phyloP scores from a whole-genome alignment of 1,140 invertebrate genomes.

The Lutraria rhynchaena region DNA sequence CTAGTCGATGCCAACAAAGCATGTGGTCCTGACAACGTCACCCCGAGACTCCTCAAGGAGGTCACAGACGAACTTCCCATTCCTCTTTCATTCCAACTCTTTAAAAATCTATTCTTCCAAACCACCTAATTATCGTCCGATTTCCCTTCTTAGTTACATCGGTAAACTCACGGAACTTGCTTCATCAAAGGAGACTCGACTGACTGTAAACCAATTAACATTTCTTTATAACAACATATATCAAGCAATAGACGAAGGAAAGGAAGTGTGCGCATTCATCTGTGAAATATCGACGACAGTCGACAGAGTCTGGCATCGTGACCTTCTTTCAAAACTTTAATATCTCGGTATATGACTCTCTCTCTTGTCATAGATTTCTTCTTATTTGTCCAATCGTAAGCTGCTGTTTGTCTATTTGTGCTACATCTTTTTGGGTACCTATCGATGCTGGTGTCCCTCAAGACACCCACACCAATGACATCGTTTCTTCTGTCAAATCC shows the following conservation, averaged over 20 bases:
- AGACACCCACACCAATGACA: no score
- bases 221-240: no score
- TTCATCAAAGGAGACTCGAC: slow-evolving; percentile 26
- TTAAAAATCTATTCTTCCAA: slow-evolving; percentile 9
- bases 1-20: slow-evolving; percentile 6
- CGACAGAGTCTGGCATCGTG: neutral
- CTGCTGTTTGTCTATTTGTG: neutral
- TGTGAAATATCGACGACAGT: neutral
- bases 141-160: slow-evolving; percentile 31
- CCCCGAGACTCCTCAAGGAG: slow-evolving; percentile 16
- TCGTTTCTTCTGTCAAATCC: no score
- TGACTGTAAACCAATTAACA: slow-evolving; percentile 7
- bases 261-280: neutral
- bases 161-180: slow-evolving; percentile 39
- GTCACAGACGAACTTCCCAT: slow-evolving; percentile 1
- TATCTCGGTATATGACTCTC: neutral
- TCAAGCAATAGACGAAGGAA: neutral
- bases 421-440: neutral
- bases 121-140: slow-evolving; percentile 23
- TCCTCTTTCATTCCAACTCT: neutral
- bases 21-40: slow-evolving; percentile 14
- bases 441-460: neutral
- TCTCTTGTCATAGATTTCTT: neutral
- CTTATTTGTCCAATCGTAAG: neutral
- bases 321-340: neutral